Evolutionary conservation across 1,140 invertebrate species (phyloP).

Genomic region (Drosophila grimshawi): DNA sequence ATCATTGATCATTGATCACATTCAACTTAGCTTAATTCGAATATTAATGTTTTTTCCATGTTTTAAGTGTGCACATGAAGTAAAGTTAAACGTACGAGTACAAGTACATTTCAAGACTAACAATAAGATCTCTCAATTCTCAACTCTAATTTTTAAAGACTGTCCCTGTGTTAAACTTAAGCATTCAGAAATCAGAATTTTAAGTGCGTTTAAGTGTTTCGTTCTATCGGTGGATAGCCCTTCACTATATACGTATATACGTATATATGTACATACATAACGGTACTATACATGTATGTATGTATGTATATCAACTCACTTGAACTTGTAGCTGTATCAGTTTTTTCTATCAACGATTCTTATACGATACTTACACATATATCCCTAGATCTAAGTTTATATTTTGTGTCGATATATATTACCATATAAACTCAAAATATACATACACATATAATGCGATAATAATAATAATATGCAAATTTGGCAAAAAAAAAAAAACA

Average conservation of each 20-base stretch:
- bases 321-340: slow-evolving; percentile 50
- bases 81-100: slow-evolving; percentile 31
- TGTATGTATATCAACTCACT: slow-evolving; percentile 21
- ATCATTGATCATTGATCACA: background rate
- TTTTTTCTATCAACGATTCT: slow-evolving; percentile 60
- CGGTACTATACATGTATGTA: background rate
- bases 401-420: slow-evolving; percentile 66
- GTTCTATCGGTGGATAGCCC: slow-evolving; percentile 41
- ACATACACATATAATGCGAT: slow-evolving; percentile 34
- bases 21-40: slow-evolving; percentile 18
- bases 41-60: slow-evolving; percentile 39
- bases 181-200: slow-evolving; percentile 29
- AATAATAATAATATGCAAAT: slow-evolving; percentile 65
- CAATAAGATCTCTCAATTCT: slow-evolving; percentile 62
- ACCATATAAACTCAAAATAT: slow-evolving; percentile 29
- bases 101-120: slow-evolving; percentile 48
- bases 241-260: slow-evolving; percentile 1
- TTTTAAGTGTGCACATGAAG: slow-evolving; percentile 53
- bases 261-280: background rate
- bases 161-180: slow-evolving; percentile 78
- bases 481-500: slow-evolving; percentile 60
- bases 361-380: slow-evolving; percentile 36
- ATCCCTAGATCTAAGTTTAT: slow-evolving; percentile 68
- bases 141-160: slow-evolving; percentile 74
- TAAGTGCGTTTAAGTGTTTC: slow-evolving; percentile 31